A percentile compares a stretch with the other conserved stretches of the same genome.
phyloP scores from a whole-genome alignment of 2,113 vertebrate genomes.

The Porphyrio hochstetteri region DNA sequence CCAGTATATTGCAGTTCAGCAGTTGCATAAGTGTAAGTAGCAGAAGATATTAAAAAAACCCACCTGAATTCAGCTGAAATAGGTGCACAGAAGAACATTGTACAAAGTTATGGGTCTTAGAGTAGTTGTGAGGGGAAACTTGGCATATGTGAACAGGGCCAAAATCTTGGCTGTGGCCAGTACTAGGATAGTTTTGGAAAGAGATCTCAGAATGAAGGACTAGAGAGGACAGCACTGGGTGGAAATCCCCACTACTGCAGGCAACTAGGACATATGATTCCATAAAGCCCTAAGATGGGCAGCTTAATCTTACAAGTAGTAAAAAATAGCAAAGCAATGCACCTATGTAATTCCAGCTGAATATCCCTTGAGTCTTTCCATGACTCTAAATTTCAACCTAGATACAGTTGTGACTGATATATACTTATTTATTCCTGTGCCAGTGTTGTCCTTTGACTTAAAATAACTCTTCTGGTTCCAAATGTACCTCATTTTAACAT shows the following conservation, averaged over 20 bases:
- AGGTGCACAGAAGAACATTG: background rate
- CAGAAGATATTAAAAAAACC: background rate
- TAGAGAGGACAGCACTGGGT: background rate
- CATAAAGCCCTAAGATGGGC: background rate
- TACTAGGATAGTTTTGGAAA: background rate
- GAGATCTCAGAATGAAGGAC: background rate
- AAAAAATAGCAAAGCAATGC: background rate
- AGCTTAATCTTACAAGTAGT: background rate
- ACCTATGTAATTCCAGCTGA: background rate
- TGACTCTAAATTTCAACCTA: background rate
- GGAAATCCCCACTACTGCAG: background rate
- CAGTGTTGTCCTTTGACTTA: background rate
- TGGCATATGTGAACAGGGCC: background rate
- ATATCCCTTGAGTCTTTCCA: background rate
- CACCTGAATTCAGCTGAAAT: background rate
- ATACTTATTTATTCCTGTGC: background rate
- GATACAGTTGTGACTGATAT: background rate
- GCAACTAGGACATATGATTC: background rate
- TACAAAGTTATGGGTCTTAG: background rate
- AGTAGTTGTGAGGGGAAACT: background rate
- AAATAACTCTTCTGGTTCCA: background rate
- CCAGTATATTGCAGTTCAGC: background rate
- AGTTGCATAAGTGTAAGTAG: background rate
- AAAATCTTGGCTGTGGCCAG: background rate
- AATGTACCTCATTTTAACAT: background rate